Evolutionary conservation across 2,888 invertebrate species (phyloP), one percentile per base, ranked within the genome.

Genomic region (Cloeon dipterum): DNA sequence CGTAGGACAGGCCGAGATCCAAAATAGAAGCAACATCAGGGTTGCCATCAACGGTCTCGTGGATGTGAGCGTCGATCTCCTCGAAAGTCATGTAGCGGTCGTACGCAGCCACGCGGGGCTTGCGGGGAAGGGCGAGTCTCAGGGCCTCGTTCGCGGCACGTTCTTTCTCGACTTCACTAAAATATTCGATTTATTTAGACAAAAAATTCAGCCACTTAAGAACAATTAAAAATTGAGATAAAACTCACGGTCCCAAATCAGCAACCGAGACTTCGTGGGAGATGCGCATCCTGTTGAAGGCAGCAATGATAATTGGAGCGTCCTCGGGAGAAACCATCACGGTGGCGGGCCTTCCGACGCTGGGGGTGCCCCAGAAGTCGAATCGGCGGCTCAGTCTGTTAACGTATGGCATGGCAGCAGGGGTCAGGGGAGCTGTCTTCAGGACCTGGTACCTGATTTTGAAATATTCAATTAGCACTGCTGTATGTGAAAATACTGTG

Each of bases 1-100:
- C 52, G 5, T 44, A 41, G 4, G 50, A 47, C 19, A 39, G 42
- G 7, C 52, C 53, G 29, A 52, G 47, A 2, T 43, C 40, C 29
- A 48, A 5, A 29, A 7, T 5, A 29, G 13, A 14, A 16, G 29
- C 29, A n/a, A 29, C 14, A 7, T 29, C 29, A 14, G 29, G 29
- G 29, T 29, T 29, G 29, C 29, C 29, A 16, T 29, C 29, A 16
- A n/a, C 16, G n/a, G 16, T 16, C 29, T 29, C 29, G 5, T 29
- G 7, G 10, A 29, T 7, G 29, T 29, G 14, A n/a, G 29, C 29
- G 11, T 11, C n/a, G 29, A 29, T 29, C 16, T 29, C 29, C 14
- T 29, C 29, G 14, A 8, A 29, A n/a, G n/a, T 16, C 29, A 29
- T 29, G 29, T 14, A 29, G 29, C 29, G 29, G 5, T 14, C 14